phyloP scores from a whole-genome alignment of 2,113 vertebrate species.

The Tachysurus fulvidraco region DNA sequence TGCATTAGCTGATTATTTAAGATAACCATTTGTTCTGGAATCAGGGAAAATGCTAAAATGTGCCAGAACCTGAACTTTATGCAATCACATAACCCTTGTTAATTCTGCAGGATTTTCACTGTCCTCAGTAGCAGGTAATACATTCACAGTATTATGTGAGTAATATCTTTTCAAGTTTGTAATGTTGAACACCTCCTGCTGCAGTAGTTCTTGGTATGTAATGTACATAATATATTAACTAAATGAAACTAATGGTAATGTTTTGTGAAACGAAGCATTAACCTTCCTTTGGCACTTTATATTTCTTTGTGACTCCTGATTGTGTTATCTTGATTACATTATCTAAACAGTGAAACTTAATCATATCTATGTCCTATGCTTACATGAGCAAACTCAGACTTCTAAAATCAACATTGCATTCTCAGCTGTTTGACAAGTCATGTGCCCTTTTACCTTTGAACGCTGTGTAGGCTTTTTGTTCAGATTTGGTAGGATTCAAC shows the following conservation, averaged over 20 bases:
- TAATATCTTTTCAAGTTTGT: not conserved
- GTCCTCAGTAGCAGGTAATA: not conserved
- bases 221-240: not conserved
- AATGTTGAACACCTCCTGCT: not conserved
- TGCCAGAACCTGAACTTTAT: not conserved
- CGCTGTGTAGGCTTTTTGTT: not conserved
- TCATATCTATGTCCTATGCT: not conserved
- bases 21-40: not conserved
- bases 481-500: not conserved
- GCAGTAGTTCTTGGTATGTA: not conserved
- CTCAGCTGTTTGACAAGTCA: not conserved
- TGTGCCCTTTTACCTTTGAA: not conserved
- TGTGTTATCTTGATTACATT: slow-evolving; percentile 1
- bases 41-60: not conserved
- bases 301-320: not conserved
- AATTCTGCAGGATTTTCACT: not conserved
- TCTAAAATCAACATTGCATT: slow-evolving; percentile 14
- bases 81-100: not conserved
- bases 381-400: not conserved
- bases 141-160: not conserved
- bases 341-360: not conserved
- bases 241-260: not conserved
- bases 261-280: not conserved
- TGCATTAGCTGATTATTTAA: not conserved
- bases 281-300: not conserved